Conservation (phyloP, 2,888 invertebrate species). For the Belgica antarctica region DNA sequence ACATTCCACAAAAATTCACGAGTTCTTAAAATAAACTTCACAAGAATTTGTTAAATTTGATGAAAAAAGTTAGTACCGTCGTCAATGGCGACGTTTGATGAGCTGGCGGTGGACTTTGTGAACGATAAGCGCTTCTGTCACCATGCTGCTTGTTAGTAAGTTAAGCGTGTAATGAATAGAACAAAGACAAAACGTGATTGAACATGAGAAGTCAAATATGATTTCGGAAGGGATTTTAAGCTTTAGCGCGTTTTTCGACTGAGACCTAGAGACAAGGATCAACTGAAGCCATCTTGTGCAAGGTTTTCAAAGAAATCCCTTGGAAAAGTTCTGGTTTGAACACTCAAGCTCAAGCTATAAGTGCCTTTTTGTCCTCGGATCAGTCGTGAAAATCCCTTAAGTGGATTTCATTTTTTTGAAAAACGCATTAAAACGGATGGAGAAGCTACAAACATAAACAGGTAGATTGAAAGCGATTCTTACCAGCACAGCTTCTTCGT, state of each 20-base stretch:
- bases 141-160: slow-evolving; percentile 52
- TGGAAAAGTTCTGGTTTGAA: no score
- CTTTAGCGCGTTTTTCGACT: no score
- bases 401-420: background rate
- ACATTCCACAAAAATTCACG: no score
- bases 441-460: no score
- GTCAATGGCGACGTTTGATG: slow-evolving; percentile 73
- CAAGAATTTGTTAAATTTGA: slow-evolving; percentile 1
- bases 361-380: no score
- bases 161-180: slow-evolving; percentile 41
- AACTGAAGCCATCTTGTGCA: no score
- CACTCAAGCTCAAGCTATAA: no score
- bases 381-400: no score
- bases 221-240: background rate
- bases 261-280: no score
- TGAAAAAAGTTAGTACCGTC: slow-evolving; percentile 58
- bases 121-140: slow-evolving; percentile 54
- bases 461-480: slow-evolving; percentile 49
- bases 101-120: slow-evolving; percentile 79
- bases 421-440: background rate
- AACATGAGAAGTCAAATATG: slow-evolving; percentile 34
- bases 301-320: no score
- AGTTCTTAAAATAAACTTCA: no score
- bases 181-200: slow-evolving; percentile 26
- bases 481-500: slow-evolving; percentile 55